These are phyloP conservation scores for Apomyelois bistriatella DNA, from an alignment of 2,888 invertebrate genomes.

Conservation along the genomic window DNA sequence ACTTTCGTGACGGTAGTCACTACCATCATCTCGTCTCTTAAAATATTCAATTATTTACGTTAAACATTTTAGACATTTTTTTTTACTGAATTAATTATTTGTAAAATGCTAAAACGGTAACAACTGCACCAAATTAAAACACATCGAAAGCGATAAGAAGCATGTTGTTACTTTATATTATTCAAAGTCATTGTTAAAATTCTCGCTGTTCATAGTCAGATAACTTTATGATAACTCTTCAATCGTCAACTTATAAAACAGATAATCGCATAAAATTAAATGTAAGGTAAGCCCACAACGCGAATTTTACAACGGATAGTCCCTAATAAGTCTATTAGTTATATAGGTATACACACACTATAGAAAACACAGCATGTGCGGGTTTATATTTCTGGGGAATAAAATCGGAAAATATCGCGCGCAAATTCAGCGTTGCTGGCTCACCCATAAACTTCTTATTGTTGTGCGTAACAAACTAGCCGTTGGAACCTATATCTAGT, in stretches of 20 bases:
- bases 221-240: constrained; percentile 7
- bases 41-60: constrained; percentile 29
- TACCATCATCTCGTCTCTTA: constrained; percentile 25
- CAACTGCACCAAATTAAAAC: constrained; percentile 48
- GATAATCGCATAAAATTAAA: constrained; percentile 14
- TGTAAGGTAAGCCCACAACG: background rate
- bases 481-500: constrained; percentile 40
- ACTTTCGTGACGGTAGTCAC: constrained; percentile 1
- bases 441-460: constrained; percentile 30
- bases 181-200: constrained; percentile 38
- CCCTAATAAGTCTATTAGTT: background rate
- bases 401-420: background rate
- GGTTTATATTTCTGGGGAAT: background rate
- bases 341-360: background rate
- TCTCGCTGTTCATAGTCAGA: constrained; percentile 41
- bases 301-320: background rate
- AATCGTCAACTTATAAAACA: constrained; percentile 15
- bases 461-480: constrained; percentile 63
- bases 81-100: constrained; percentile 30
- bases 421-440: background rate
- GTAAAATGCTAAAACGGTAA: constrained; percentile 53
- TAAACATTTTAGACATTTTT: constrained; percentile 42
- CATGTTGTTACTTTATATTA: constrained; percentile 41
- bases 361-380: background rate
- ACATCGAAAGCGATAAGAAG: constrained; percentile 59